phyloP scores from a whole-genome alignment of 2,888 invertebrate species.

The Epiblema foenella region DNA sequence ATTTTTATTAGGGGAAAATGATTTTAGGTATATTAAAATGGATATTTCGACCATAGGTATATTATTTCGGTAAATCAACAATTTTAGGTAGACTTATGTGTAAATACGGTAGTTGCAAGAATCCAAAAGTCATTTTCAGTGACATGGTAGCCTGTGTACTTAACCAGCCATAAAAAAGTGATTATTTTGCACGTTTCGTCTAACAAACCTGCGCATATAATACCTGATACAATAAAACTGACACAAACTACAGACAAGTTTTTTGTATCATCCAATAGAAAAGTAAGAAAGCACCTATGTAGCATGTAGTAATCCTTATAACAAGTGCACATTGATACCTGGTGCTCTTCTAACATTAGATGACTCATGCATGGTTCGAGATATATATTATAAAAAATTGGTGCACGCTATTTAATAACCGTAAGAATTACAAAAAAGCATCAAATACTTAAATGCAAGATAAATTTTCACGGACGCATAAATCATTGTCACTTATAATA shows the following conservation, averaged over 20 bases:
- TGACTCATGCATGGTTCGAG: no score
- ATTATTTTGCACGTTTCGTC: no score
- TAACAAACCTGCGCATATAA: neutral
- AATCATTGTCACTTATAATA: slow-evolving; percentile 11
- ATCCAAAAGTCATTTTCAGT: no score
- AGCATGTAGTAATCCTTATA: neutral
- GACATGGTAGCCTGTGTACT: no score
- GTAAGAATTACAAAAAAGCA: neutral
- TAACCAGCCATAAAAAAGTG: no score
- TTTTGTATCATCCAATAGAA: neutral
- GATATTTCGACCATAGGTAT: no score
- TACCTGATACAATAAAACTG: no score
- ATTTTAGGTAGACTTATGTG: no score
- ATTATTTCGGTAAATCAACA: no score
- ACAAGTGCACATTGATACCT: neutral
- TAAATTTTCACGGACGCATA: neutral
- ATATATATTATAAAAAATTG: neutral
- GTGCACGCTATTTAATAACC: slow-evolving; percentile 2
- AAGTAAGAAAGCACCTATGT: neutral
- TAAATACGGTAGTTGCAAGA: no score
- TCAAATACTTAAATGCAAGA: neutral
- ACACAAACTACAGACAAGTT: neutral
- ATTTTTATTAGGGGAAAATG: no score
- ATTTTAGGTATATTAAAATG: no score
- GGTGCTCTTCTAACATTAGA: neutral